Evolutionary conservation across 2,888 invertebrate species (phyloP).

Genomic region (Eupithecia pulchellata): DNA sequence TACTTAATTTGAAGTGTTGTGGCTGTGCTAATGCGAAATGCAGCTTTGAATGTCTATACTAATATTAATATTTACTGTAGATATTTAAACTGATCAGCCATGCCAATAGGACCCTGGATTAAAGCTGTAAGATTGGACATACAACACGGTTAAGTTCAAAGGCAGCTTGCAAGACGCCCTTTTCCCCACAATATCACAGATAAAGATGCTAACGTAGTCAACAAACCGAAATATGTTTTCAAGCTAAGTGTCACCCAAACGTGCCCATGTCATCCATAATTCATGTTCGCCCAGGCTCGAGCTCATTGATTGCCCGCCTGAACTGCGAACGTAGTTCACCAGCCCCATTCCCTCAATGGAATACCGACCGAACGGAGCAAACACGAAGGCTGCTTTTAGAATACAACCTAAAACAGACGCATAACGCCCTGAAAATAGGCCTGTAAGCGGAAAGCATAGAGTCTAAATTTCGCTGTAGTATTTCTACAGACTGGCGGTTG

Average conservation of each 20-base stretch:
- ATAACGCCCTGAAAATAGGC: conserved; percentile 43
- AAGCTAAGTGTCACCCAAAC: conserved; percentile 61
- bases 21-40: not conserved
- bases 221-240: conserved; percentile 55
- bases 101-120: no score
- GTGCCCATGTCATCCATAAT: conserved; percentile 65
- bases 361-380: conserved; percentile 48
- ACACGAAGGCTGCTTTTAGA: conserved; percentile 45
- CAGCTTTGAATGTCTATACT: not conserved
- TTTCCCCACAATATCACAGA: conserved; percentile 27
- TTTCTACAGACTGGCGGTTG: conserved; percentile 58
- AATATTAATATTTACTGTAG: no score
- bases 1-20: not conserved
- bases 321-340: conserved; percentile 54
- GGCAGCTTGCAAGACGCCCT: conserved; percentile 12
- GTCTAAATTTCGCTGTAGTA: conserved; percentile 49
- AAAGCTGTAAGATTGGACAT: no score
- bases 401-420: conserved; percentile 35
- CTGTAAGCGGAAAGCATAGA: conserved; percentile 42
- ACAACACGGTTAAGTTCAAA: not conserved
- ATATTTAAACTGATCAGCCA: no score
- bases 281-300: conserved; percentile 65
- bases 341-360: conserved; percentile 49
- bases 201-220: conserved; percentile 39
- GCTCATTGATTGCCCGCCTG: conserved; percentile 74